Evolutionary conservation across 2,113 vertebrate genomes (phyloP), one percentile per base, ranked within the genome.

Genomic region (Calidris pugnax): DNA sequence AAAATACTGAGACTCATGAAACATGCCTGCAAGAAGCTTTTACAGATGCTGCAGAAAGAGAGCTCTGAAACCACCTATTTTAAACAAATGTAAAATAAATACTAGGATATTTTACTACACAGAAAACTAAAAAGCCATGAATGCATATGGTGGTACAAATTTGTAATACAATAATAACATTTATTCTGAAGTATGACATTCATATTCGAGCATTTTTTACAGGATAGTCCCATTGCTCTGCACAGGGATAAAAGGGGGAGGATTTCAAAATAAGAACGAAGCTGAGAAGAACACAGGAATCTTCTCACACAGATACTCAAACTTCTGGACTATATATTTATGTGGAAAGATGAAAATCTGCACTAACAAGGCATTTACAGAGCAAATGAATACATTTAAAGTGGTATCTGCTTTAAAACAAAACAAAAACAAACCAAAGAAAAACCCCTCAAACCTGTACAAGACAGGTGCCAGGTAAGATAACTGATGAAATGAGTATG

Each of bases 311-410:
- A 68, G 35, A 76, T 93, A 68, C 9, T 89, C 16, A 67, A 80
- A 75, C 15, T 28, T 90, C 69, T 4, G 21, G 33, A 67, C 30
- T 47, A 47, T 39, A 30, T 74, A 18, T 93, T 93, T 62, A 68
- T 82, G 64, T 43, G 28, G 41, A 94, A 91, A 74, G 26, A 86
- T 55, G 10, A 96, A 93, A 90, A 71, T 57, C 17, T 87, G 66
- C n/a, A 92, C 21, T 69, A 68, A 90, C 32, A 59, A 63, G n/a
- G 83, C 39, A 82, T 80, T 85, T 50, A 83, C 51, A 85, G 91
- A 94, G 51, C 75, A 91, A 94, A 97, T 59, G 12, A 90, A 89
- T 59, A 81, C 9, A 53, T 56, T 69, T 85, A 75, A 72, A 79
- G 21, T 3, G 2, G 55, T 86, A 27, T 35, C 80, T 91, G 37